Base-by-base conservation (phyloP, 1,140 invertebrate species). In the Coelopa frigida region DNA sequence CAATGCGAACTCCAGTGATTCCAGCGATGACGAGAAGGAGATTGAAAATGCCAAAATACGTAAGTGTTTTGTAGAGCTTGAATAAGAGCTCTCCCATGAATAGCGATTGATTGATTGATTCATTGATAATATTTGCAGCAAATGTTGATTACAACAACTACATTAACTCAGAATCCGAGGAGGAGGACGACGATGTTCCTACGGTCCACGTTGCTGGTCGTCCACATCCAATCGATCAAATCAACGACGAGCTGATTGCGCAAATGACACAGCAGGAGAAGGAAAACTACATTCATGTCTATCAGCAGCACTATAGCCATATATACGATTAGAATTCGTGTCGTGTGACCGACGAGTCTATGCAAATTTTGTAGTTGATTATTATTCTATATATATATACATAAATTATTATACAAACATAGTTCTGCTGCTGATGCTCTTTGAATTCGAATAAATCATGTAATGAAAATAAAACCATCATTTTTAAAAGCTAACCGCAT, bases 201-300 rank as follows among this genome's bases (percentile, higher is more conserved):
- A 82, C 83, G 5, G 86, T 98, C 2, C 75, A 74, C 48, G 88
- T 96, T 12, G 89, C 84, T 37, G 83, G 83, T 32, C 79, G 80
- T 61, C 78, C 78, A 14, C 81, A 94, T 48, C 77, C 87, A 1
- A 59, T 78, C 17, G 74, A 77, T 62, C 84, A 88, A 52, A 77
- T 93, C 4, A 84, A 85, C 53, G 87, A 91, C 62, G 79, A 84
- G 42, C 74, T 94, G 54, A 91, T 96, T 50, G 81, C 82, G 0
- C 80, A 84, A 70, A 97, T 98, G 94, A 89, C 87, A 10, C 82
- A 87, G 3, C 72, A 82, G 14, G 93, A 98, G 68, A 95, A 94
- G 72, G 89, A 94, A 65, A 82, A 84, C 20, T 97, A 96, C 68
- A 94, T 95, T 56, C 84, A 91, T 70, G 78, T 90, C 7, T 94